phyloP scores from a whole-genome alignment of 2,797 vertebrate genomes.

The Danio albolineatus region DNA sequence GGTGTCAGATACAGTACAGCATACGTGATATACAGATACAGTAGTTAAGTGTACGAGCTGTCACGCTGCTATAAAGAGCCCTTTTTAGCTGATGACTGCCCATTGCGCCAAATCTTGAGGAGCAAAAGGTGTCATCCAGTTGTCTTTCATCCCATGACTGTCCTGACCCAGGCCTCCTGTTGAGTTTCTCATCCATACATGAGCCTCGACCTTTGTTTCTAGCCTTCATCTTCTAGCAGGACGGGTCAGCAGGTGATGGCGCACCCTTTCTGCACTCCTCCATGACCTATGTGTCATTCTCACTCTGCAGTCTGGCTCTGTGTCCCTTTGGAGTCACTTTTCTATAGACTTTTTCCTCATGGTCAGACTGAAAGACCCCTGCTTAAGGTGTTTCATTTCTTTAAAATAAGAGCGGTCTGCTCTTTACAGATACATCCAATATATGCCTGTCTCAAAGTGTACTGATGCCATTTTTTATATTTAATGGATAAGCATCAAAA shows the following conservation, averaged over 20 bases:
- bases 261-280: background rate
- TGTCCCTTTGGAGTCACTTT: conserved; percentile 4
- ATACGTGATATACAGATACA: too few species aligned
- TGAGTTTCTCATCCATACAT: conserved; percentile 12
- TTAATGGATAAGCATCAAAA: background rate
- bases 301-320: background rate
- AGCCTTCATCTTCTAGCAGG: conserved; percentile 8
- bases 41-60: background rate
- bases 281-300: background rate
- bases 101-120: background rate
- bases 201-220: conserved; percentile 11
- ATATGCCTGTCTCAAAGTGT: background rate
- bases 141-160: background rate
- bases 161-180: background rate
- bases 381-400: background rate
- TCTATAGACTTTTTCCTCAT: conserved; percentile 6
- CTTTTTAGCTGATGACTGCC: background rate
- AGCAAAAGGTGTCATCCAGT: background rate
- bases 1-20: background rate
- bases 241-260: conserved; percentile 26
- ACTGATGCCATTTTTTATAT: background rate
- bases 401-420: conserved; percentile 9
- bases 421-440: background rate
- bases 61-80: background rate
- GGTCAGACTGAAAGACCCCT: background rate